Percentiles rank a stretch among this genome's conserved stretches.
Evolutionary conservation across 2,797 vertebrate species (phyloP).

Genomic region (Percopsis omiscomaycus): DNA sequence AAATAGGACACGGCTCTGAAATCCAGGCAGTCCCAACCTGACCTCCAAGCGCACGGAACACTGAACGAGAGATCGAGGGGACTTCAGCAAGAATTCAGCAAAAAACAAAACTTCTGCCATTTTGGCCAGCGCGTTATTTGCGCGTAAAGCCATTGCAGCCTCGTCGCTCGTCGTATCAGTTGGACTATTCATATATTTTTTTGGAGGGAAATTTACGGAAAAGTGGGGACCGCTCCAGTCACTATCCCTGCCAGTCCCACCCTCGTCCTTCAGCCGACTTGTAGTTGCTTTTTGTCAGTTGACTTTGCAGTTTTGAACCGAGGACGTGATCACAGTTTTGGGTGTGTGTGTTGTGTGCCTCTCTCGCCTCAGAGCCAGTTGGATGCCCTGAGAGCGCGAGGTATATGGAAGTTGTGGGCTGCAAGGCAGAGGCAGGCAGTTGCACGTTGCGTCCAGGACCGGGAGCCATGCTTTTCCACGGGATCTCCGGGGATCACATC

Average conservation of each 20-base stretch:
- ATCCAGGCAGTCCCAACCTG: slow-evolving; percentile 91
- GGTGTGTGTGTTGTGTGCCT: slow-evolving; percentile 41
- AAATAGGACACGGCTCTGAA: slow-evolving; percentile 93
- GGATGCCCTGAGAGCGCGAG: slow-evolving; percentile 87
- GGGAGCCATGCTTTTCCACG: slow-evolving; percentile 99
- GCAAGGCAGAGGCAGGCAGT: slow-evolving; percentile 93
- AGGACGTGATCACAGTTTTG: slow-evolving; percentile 53
- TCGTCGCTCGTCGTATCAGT: slow-evolving; percentile 74
- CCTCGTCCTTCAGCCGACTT: slow-evolving; percentile 30
- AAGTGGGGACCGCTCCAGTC: slow-evolving; percentile 44
- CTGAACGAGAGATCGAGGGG: slow-evolving; percentile 75
- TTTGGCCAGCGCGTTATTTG: slow-evolving; percentile 43
- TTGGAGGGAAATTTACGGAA: slow-evolving; percentile 58
- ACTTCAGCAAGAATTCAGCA: slow-evolving; percentile 64
- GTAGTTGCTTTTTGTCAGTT: slow-evolving; percentile 53
- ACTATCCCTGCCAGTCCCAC: slow-evolving; percentile 54
- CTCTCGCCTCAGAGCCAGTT: slow-evolving; percentile 72
- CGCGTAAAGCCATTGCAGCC: slow-evolving; percentile 41
- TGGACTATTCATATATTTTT: slow-evolving; percentile 71
- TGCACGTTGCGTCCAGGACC: slow-evolving; percentile 96
- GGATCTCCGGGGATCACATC: slow-evolving; percentile 99
- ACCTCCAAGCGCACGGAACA: slow-evolving; percentile 90
- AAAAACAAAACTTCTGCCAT: slow-evolving; percentile 65
- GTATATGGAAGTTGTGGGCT: slow-evolving; percentile 99
- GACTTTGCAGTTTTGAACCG: slow-evolving; percentile 35